Evolutionary conservation across 2,888 invertebrate genomes (phyloP).

Genomic region (Phragmatobia fuliginosa): DNA sequence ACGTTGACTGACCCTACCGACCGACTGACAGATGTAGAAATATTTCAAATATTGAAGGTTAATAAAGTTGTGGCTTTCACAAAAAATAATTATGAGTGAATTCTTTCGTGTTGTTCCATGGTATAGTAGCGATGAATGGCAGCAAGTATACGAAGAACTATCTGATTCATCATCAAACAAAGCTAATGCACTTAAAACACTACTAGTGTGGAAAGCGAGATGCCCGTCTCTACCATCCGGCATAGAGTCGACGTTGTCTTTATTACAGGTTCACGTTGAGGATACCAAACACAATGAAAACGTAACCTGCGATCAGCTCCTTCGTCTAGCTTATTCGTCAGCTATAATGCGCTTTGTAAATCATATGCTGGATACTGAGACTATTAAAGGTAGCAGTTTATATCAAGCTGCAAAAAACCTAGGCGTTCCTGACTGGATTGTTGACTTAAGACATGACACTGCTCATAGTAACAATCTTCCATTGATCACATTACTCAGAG

Average conservation of each 20-base stretch:
- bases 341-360: conserved; percentile 89
- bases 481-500: conserved; percentile 87
- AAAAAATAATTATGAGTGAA: conserved; percentile 20
- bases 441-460: conserved; percentile 91
- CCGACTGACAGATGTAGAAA: not conserved
- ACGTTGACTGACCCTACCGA: too few species aligned
- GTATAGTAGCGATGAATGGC: conserved; percentile 84
- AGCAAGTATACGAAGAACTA: conserved; percentile 77
- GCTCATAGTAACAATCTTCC: conserved; percentile 91
- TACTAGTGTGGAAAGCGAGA: conserved; percentile 87
- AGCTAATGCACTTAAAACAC: conserved; percentile 76
- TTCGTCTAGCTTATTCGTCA: conserved; percentile 87
- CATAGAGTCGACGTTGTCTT: conserved; percentile 87
- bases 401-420: conserved; percentile 87
- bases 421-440: conserved; percentile 93
- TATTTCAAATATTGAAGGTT: conserved; percentile 4
- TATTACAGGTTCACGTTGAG: conserved; percentile 84
- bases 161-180: conserved; percentile 64
- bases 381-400: conserved; percentile 83
- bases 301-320: conserved; percentile 72
- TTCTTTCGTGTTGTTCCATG: conserved; percentile 75
- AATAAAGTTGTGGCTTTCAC: not conserved
- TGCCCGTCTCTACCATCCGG: conserved; percentile 86
- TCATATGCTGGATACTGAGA: conserved; percentile 86
- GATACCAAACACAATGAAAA: conserved; percentile 60